A percentile compares a stretch with the other conserved stretches of the same genome.
Evolutionary conservation across 1,140 invertebrate species (phyloP).

Genomic region (Drosophila kepulauana): DNA sequence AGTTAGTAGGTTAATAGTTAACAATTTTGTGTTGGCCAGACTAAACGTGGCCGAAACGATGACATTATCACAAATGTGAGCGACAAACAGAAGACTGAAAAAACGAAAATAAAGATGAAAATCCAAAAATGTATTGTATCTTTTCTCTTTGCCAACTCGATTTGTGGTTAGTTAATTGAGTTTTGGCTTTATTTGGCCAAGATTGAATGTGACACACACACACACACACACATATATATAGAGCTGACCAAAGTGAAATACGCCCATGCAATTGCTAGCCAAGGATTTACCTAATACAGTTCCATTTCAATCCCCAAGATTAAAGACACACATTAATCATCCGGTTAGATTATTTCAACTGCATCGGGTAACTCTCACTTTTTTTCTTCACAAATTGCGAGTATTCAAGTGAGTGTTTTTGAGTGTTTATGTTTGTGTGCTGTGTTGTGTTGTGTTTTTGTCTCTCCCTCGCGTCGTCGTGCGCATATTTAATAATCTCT

Average conservation of each 20-base stretch:
- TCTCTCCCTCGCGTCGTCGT: neutral
- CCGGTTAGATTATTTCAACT: neutral
- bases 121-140: slow-evolving; percentile 7
- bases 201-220: slow-evolving; percentile 4
- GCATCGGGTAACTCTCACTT: slow-evolving; percentile 21
- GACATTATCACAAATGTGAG: slow-evolving; percentile 35
- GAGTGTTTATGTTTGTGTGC: no score
- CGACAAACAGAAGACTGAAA: no score
- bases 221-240: slow-evolving; percentile 3
- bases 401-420: no score
- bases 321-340: slow-evolving; percentile 14
- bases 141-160: slow-evolving; percentile 17
- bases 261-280: slow-evolving; percentile 21
- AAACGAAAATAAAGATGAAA: slow-evolving; percentile 4
- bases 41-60: slow-evolving; percentile 44
- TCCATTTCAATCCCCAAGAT: slow-evolving; percentile 1
- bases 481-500: slow-evolving; percentile 21
- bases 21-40: slow-evolving; percentile 22
- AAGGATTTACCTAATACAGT: slow-evolving; percentile 40
- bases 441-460: neutral
- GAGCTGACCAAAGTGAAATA: neutral
- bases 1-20: slow-evolving; percentile 40
- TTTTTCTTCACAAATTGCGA: neutral
- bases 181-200: slow-evolving; percentile 20
- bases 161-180: slow-evolving; percentile 12